Percentiles rank a stretch among this genome's conserved stretches.
Conservation (phyloP, 2,797 vertebrate genomes). For the Sebastes elongatus region DNA sequence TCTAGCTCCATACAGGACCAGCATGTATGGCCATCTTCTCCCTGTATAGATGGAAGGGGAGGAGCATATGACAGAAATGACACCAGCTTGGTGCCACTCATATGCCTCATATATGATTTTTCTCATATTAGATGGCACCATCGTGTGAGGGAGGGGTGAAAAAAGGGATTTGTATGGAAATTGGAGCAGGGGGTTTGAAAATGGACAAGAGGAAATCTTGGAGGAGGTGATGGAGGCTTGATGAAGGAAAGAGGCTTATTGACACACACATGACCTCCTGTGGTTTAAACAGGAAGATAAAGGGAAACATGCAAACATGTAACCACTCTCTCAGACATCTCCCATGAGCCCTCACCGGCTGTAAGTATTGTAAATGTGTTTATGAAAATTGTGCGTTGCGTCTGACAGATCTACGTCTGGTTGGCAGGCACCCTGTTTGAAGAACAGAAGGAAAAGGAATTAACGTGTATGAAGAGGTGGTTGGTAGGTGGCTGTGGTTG, state of each 20-base stretch:
- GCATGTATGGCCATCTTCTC: constrained; percentile 56
- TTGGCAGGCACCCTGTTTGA: constrained; percentile 35
- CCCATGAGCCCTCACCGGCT: background rate
- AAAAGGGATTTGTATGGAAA: constrained; percentile 14
- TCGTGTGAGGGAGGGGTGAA: background rate
- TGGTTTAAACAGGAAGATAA: constrained; percentile 17
- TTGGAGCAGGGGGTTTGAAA: constrained; percentile 9
- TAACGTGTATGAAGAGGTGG: constrained; percentile 30
- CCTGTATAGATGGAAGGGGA: constrained; percentile 40
- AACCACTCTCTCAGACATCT: background rate
- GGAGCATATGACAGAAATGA: constrained; percentile 40
- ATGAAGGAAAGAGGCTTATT: constrained; percentile 3
- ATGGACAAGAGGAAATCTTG: constrained; percentile 12
- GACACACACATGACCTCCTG: background rate
- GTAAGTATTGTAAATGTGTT: constrained; percentile 10
- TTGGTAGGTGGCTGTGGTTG: constrained; percentile 29
- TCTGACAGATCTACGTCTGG: constrained; percentile 35
- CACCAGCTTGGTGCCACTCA: constrained; percentile 54
- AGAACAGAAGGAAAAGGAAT: constrained; percentile 44
- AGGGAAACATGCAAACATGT: background rate
- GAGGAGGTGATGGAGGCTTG: background rate
- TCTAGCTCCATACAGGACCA: constrained; percentile 44
- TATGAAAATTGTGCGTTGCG: constrained; percentile 10
- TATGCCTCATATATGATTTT: constrained; percentile 19
- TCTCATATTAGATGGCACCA: constrained; percentile 19